A percentile compares a stretch with the other conserved stretches of the same genome.
Evolutionary conservation across 2,797 vertebrate species (phyloP).

Genomic region (Xenentodon cancila): DNA sequence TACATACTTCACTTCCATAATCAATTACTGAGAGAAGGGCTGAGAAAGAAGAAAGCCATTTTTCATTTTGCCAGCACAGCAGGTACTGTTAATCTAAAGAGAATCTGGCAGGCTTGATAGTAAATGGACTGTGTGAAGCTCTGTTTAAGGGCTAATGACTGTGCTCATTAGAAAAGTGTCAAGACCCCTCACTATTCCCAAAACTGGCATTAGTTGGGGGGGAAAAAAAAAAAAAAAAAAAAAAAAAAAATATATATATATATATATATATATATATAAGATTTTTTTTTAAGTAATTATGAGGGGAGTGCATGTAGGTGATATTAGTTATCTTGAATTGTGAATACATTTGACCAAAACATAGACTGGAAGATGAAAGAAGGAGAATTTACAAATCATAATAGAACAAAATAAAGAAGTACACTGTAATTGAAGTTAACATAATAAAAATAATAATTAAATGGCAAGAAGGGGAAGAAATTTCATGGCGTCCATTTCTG

Average conservation of each 20-base stretch:
- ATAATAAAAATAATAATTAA: no score
- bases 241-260: conserved; percentile 11
- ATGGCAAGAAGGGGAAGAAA: no score
- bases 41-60: conserved; percentile 41
- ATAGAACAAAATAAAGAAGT: no score
- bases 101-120: conserved; percentile 37
- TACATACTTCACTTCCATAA: conserved; percentile 47
- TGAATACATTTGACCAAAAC: no score
- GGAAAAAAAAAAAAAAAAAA: no score
- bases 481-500: no score
- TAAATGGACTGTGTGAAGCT: conserved; percentile 43
- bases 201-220: conserved; percentile 20
- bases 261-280: conserved; percentile 6
- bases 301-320: no score
- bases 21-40: conserved; percentile 52
- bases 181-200: conserved; percentile 33
- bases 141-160: conserved; percentile 46
- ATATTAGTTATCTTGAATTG: no score
- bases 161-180: conserved; percentile 54
- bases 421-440: no score
- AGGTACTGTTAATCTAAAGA: conserved; percentile 42
- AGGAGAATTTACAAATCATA: no score
- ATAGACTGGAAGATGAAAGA: no score
- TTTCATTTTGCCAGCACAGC: conserved; percentile 46
- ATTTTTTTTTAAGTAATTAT: no score